Conservation (phyloP, 30 jellyfish, hydroid and myxozoan species). For the Hydractinia echinata region DNA sequence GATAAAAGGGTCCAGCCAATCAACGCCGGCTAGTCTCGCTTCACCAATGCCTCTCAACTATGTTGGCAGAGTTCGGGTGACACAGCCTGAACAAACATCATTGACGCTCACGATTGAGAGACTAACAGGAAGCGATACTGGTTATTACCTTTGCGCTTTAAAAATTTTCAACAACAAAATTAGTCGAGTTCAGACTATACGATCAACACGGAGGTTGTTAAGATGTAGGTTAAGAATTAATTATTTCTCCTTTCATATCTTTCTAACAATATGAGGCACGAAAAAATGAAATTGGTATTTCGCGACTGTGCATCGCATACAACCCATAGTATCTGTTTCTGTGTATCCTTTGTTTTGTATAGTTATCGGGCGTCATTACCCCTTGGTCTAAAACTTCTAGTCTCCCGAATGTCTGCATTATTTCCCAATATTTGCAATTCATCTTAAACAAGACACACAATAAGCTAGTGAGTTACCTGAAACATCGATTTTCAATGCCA, state of each 20-base stretch:
- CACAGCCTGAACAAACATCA: background rate
- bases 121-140: background rate
- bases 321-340: no score
- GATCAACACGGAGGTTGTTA: background rate
- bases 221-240: background rate
- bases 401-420: no score
- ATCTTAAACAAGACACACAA: no score
- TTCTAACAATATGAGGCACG: background rate
- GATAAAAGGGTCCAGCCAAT: background rate
- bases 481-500: no score
- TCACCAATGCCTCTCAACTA: background rate
- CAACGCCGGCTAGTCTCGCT: background rate
- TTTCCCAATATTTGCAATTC: no score
- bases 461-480: no score
- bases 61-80: background rate
- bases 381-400: no score
- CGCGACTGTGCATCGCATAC: no score
- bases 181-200: conserved; percentile 3
- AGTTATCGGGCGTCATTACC: no score
- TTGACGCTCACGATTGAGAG: background rate
- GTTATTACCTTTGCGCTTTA: conserved; percentile 4
- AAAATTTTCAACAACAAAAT: background rate
- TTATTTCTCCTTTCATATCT: background rate
- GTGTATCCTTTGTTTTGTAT: no score
- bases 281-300: background rate